phyloP scores from a whole-genome alignment of 2,113 vertebrate genomes.

The Apeltes quadracus region DNA sequence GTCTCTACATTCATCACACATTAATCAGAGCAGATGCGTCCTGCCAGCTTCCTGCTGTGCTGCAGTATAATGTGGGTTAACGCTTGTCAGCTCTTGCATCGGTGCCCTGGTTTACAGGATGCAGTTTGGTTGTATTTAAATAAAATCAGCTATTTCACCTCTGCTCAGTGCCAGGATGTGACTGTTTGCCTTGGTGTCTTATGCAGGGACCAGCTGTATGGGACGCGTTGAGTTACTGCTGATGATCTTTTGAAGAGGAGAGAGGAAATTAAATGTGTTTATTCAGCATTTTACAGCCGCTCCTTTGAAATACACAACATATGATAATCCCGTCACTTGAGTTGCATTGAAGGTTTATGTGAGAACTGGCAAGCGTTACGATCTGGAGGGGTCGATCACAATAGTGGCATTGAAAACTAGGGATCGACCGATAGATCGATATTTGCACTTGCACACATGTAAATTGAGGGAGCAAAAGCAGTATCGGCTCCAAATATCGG shows the following conservation, averaged over 20 bases:
- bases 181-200: background rate
- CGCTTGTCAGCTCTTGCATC: slow-evolving; percentile 11
- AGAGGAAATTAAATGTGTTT: background rate
- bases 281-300: background rate
- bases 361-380: background rate
- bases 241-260: background rate
- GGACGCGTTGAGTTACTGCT: background rate
- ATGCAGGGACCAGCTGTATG: background rate
- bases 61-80: background rate
- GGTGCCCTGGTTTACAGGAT: background rate
- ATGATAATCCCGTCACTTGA: background rate
- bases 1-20: slow-evolving; percentile 11
- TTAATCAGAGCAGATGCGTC: slow-evolving; percentile 26
- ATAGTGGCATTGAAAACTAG: too few relatives aligned
- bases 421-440: too few relatives aligned
- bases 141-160: background rate
- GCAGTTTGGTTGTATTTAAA: background rate
- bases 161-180: background rate
- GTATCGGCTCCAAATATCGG: too few relatives aligned
- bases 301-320: background rate
- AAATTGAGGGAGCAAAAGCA: too few relatives aligned
- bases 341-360: background rate
- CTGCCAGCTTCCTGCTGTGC: slow-evolving; percentile 24
- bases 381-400: background rate
- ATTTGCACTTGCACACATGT: too few relatives aligned